Base-by-base conservation (phyloP, 2,113 vertebrate genomes). In the Muntiacus reevesi region DNA sequence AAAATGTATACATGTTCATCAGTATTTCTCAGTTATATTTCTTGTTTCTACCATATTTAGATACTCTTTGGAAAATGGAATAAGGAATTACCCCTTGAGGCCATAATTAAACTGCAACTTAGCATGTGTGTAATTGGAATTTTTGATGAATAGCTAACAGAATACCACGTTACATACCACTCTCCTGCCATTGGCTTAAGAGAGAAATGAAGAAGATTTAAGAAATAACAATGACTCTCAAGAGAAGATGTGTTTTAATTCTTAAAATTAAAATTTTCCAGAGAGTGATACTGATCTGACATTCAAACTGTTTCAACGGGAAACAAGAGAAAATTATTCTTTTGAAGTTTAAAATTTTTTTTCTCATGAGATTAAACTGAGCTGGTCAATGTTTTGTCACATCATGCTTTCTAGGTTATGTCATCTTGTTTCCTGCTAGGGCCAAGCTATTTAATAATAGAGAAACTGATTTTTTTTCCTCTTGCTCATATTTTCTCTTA, bases 311-410 rank as follows among this genome's bases (percentile, higher is more conserved):
- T 94, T 95, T 94, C n/a, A 91, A 95, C 14, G 87, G 89, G 87
- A 97, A 96, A 87, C 50, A 54, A 90, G 97, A 79, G 86, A 76
- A 84, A 93, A 86, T 89, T 40, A 62, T 50, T 78, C 71, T 76
- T 95, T 96, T 79, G 64, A 93, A 88, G 74, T 89, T 93, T 78
- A 11, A 30, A 92, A 4, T 92, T 79, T 54, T 92, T 96, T 54
- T 92, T 67, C 88, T 90, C 71, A 62, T 84, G 71, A 89, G 92
- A 74, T 97, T 97, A 91, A 87, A 96, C 52, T 60, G 43, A 89
- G 11, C 50, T 84, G 64, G 82, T 83, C 90, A 83, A 47, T 93
- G 89, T 92, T 95, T 96, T 85, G 52, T 78, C 67, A 60, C 54
- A 67, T 88, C 64, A 33, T 71, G 19, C 59, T 94, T 76, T 86